Percentiles rank a stretch among this genome's conserved stretches.
These are phyloP conservation scores for Pseudoips prasinana DNA, from an alignment of 2,888 invertebrate genomes.

Conservation along the genomic window DNA sequence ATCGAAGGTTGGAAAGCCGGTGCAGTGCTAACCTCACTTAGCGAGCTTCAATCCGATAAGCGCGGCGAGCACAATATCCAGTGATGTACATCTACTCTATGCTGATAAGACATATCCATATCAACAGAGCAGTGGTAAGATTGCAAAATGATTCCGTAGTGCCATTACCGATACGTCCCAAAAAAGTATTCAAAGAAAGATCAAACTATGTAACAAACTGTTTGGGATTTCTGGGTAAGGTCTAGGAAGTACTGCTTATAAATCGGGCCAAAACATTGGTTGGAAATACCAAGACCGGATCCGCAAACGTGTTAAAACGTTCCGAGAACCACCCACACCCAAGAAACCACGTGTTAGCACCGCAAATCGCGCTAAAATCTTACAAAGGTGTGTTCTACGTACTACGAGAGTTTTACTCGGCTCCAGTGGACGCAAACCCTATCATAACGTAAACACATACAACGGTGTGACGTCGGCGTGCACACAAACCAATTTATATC, in stretches of 20 bases:
- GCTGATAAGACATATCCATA: conserved; percentile 13
- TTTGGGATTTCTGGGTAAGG: too few relatives aligned
- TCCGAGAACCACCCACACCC: conserved; percentile 18
- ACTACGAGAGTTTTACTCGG: conserved; percentile 30
- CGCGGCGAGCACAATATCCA: conserved; percentile 49
- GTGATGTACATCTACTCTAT: too few relatives aligned
- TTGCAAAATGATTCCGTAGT: too few relatives aligned
- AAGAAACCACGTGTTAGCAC: conserved; percentile 14
- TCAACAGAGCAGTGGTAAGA: too few relatives aligned
- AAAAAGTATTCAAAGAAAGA: too few relatives aligned
- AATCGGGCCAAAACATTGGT: background rate
- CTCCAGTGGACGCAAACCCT: conserved; percentile 31
- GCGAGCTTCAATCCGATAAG: conserved; percentile 44
- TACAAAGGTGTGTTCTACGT: conserved; percentile 26
- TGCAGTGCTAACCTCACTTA: conserved; percentile 36
- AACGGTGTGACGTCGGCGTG: conserved; percentile 44
- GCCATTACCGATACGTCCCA: too few relatives aligned
- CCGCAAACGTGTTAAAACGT: conserved; percentile 6
- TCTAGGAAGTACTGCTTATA: too few relatives aligned
- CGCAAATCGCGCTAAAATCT: conserved; percentile 15
- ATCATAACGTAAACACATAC: conserved; percentile 35
- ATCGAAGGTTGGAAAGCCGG: conserved; percentile 39
- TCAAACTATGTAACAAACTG: too few relatives aligned
- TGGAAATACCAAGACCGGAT: conserved; percentile 4
- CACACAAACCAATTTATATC: conserved; percentile 48